Evolutionary conservation across 1,140 invertebrate genomes (phyloP).

Genomic region (Saccostrea glomerata): DNA sequence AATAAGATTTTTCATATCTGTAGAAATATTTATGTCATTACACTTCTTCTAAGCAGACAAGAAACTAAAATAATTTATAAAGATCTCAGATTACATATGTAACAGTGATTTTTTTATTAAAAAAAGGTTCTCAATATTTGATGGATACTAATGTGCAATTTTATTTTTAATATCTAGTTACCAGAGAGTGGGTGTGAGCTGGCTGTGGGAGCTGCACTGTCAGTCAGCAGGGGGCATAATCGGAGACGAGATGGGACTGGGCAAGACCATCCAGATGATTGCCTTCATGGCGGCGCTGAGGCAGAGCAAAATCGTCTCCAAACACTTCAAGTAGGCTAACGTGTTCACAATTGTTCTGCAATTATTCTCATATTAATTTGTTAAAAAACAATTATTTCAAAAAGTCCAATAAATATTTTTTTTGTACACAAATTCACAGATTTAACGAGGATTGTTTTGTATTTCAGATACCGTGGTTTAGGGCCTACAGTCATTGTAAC

Average conservation of each 20-base stretch:
- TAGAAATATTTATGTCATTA: no score
- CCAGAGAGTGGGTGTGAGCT: slow-evolving; percentile 87
- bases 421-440: background rate
- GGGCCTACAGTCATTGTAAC: slow-evolving; percentile 93
- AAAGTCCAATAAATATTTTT: no score
- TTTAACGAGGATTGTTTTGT: background rate
- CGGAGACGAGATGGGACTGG: slow-evolving; percentile 92
- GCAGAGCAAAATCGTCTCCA: slow-evolving; percentile 81
- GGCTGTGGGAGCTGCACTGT: slow-evolving; percentile 94
- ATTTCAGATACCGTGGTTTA: slow-evolving; percentile 79
- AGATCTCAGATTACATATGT: no score
- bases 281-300: slow-evolving; percentile 87
- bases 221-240: slow-evolving; percentile 90
- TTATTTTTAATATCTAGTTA: slow-evolving; percentile 76
- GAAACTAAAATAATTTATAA: no score
- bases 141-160: no score
- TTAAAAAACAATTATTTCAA: no score
- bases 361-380: no score
- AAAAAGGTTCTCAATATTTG: no score
- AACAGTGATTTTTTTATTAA: no score
- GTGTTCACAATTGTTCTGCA: background rate
- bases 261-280: slow-evolving; percentile 93
- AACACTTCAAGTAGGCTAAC: slow-evolving; percentile 74
- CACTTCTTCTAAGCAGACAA: no score
- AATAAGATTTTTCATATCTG: no score